Evolutionary conservation across 2,797 vertebrate species (phyloP), one percentile per base, ranked within the genome.

Genomic region (Hypotaenidia okinawae): DNA sequence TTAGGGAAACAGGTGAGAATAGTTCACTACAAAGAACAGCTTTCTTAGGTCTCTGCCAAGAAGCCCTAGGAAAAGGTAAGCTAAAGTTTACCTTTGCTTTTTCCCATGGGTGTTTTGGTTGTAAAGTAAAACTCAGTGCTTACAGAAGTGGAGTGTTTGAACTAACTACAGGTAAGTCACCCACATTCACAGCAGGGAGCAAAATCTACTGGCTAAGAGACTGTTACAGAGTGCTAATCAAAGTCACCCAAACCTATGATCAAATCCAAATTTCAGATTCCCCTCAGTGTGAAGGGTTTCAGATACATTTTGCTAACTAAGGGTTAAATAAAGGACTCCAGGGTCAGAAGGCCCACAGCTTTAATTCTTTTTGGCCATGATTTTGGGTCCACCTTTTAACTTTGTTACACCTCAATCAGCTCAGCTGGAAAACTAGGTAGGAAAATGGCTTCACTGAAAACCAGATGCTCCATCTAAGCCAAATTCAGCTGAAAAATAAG

Each of bases 351-450:
- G 15, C 35, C 35, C 22, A 43, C 16, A 25, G 7, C 49, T 58
- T 78, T 45, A 70, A 62, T 67, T 47, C 16, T 83, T 41, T 67
- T 45, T 37, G 21, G 85, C 66, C 58, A 85, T 49, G 43, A 80
- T 57, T 94, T 78, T 74, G 49, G 52, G 28, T 15, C 18, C 68
- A 90, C 45, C 62, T 89, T 55, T 58, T 86, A 67, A 69, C 15
- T 70, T 92, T 81, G 66, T 85, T 90, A 62, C 62, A 68, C 64
- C 19, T 91, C n/a, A 4, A 30, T 78, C 58, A 70, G 33, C 51
- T 84, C 90, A 90, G 84, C 74, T 84, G 77, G 84, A 96, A 94
- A 95, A 92, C 18, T 28, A 47, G 54, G 54, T 75, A 93, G 35
- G 84, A 91, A 95, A 91, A 87, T 2, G 0, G 51, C 45, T 90